phyloP scores from a whole-genome alignment of 2,797 vertebrate genomes.

The Pseudotriccus pelzelni region DNA sequence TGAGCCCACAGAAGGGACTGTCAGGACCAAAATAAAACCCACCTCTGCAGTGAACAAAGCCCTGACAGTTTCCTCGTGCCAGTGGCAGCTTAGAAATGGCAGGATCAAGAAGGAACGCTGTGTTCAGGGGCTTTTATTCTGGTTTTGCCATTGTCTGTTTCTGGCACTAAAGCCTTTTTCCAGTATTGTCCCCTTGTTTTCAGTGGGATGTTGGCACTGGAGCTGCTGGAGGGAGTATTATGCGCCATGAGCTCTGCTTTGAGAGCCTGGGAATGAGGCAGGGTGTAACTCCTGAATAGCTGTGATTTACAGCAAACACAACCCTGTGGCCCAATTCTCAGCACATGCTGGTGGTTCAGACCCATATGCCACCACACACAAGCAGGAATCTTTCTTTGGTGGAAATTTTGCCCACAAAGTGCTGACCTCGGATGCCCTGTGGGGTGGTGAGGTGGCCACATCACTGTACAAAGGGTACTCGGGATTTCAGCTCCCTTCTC shows the following conservation, averaged over 20 bases:
- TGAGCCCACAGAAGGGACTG: not conserved
- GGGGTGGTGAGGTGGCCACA: not conserved
- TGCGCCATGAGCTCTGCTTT: not conserved
- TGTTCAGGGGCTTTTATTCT: conserved; percentile 58
- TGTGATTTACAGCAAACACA: conserved; percentile 21
- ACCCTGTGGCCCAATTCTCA: conserved; percentile 37
- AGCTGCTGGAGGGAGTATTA: not conserved
- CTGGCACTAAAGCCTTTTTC: conserved; percentile 39
- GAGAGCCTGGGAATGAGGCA: not conserved
- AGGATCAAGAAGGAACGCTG: conserved; percentile 45
- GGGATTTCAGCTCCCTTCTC: accelerated
- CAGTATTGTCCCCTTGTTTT: not conserved
- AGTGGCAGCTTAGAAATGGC: conserved; percentile 29
- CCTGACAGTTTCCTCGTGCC: not conserved
- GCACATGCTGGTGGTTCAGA: not conserved
- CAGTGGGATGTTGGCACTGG: not conserved
- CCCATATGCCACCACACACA: not conserved
- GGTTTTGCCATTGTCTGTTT: conserved; percentile 27
- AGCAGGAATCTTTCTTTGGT: not conserved
- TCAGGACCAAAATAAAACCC: not conserved
- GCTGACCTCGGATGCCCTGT: not conserved
- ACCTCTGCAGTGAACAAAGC: conserved; percentile 25
- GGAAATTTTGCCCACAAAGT: not conserved
- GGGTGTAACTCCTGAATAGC: conserved; percentile 44
- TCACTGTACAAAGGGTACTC: accelerated